These are phyloP conservation scores for Didymodactylos carnosus DNA, from an alignment of 2,888 invertebrate species.

Conservation along the genomic window DNA sequence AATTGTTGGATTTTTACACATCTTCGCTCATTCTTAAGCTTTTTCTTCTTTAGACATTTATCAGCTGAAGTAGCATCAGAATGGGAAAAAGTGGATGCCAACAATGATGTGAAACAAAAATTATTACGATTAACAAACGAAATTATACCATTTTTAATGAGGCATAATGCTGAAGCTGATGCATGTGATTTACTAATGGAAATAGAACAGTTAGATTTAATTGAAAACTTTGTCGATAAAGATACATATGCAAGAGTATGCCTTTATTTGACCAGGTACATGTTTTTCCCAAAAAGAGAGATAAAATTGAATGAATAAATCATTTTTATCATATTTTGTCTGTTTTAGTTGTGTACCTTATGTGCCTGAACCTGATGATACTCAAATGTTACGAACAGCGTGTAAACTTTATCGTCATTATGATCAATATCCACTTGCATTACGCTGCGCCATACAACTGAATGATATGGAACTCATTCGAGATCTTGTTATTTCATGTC, in stretches of 20 bases:
- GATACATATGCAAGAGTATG: conserved; percentile 61
- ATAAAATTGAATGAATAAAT: too few relatives aligned
- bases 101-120: not conserved
- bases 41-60: conserved; percentile 8
- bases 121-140: conserved; percentile 59
- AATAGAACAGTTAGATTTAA: conserved; percentile 66
- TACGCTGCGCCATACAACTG: conserved; percentile 72
- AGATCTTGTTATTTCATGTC: conserved; percentile 4
- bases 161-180: conserved; percentile 92
- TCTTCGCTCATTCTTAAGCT: too few relatives aligned
- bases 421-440: conserved; percentile 64
- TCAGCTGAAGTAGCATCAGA: not conserved
- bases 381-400: conserved; percentile 54
- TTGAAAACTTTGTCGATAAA: conserved; percentile 53
- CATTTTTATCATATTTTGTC: not conserved
- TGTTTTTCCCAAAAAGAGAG: too few relatives aligned
- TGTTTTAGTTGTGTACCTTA: conserved; percentile 65
- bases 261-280: conserved; percentile 59
- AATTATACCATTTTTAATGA: conserved; percentile 80
- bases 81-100: conserved; percentile 1
- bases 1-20: conserved; percentile 8
- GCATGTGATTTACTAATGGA: conserved; percentile 95
- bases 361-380: conserved; percentile 80
- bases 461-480: conserved; percentile 37
- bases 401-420: conserved; percentile 66